phyloP scores from a whole-genome alignment of 37 sponge, comb jelly and placozoan genomes.

The Chondrilla cf. caribensis region DNA sequence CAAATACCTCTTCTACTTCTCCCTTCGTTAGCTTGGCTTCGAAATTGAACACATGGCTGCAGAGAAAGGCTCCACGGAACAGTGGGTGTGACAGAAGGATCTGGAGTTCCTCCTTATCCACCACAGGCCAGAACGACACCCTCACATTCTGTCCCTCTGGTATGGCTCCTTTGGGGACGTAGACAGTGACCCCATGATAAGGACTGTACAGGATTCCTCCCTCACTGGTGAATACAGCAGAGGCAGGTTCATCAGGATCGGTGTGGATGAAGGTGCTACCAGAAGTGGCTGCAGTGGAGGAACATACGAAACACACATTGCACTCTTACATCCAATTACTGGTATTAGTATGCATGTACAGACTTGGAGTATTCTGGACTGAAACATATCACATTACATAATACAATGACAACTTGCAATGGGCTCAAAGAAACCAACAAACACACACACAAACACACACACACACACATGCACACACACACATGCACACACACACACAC shows the following conservation, averaged over 20 bases:
- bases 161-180: slow-evolving; percentile 21
- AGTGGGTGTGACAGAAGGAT: neutral
- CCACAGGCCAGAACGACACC: neutral
- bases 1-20: neutral
- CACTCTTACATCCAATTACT: too few species aligned
- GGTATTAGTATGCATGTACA: too few species aligned
- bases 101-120: neutral
- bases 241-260: neutral
- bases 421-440: too few species aligned
- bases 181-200: slow-evolving; percentile 8
- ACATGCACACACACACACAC: too few species aligned
- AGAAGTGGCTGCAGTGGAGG: too few species aligned
- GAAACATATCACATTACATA: too few species aligned
- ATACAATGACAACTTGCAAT: too few species aligned
- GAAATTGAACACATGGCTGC: slow-evolving; percentile 18
- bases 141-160: neutral
- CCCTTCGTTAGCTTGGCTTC: neutral
- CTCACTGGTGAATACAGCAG: neutral
- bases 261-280: neutral
- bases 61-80: neutral
- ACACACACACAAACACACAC: too few species aligned
- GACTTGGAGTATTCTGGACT: too few species aligned
- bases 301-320: too few species aligned
- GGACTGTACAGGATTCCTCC: slow-evolving; percentile 23
- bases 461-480: too few species aligned